Percentiles rank a stretch among this genome's conserved stretches.
Evolutionary conservation across 2,113 vertebrate species (phyloP).

Genomic region (Tympanuchus pallidicinctus): DNA sequence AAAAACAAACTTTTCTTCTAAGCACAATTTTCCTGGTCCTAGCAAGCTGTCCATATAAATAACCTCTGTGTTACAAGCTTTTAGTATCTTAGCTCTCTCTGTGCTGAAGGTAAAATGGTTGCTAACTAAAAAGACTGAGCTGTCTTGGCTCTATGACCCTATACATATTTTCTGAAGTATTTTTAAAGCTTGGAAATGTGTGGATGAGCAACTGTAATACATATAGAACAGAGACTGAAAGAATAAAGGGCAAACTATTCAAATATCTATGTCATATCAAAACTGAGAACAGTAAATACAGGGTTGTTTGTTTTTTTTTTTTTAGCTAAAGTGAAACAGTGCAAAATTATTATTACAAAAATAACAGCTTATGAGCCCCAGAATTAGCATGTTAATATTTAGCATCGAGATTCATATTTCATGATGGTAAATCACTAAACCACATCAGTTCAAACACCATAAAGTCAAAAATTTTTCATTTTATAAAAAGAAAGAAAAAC

Average conservation of each 20-base stretch:
- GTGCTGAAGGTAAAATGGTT: background rate
- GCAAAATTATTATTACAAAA: background rate
- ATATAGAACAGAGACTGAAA: background rate
- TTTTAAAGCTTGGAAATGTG: background rate
- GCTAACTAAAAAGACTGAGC: background rate
- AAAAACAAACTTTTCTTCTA: conserved; percentile 41
- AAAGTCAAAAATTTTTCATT: background rate
- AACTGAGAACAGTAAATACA: background rate
- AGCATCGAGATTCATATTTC: background rate
- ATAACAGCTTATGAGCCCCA: background rate
- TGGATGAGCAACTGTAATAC: background rate
- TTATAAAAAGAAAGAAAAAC: background rate
- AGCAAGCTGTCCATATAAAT: conserved; percentile 40
- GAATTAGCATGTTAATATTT: background rate
- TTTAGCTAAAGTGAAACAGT: background rate
- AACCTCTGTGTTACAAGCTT: background rate
- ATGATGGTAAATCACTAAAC: background rate
- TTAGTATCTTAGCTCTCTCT: background rate
- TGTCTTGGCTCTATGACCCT: background rate
- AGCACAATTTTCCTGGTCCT: background rate
- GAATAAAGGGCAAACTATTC: background rate
- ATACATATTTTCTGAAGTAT: background rate
- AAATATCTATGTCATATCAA: background rate
- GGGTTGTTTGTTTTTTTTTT: background rate
- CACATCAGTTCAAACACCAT: background rate